These are phyloP conservation scores for Phataginus tricuspis DNA, from an alignment of 2,797 vertebrate genomes.

Conservation along the genomic window DNA sequence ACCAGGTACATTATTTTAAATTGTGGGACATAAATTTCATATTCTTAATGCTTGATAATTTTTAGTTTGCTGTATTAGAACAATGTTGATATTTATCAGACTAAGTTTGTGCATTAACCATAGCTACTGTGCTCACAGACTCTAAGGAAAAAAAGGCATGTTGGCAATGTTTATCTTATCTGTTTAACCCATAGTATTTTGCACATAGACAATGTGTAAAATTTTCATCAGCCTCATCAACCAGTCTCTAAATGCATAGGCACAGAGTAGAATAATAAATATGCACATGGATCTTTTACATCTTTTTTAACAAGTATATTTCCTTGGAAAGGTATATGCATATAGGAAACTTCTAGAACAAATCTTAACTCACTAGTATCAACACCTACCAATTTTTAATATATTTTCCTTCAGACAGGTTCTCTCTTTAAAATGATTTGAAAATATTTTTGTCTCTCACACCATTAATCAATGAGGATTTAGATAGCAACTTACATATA, in stretches of 20 bases:
- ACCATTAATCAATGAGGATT: not conserved
- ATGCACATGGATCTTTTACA: not conserved
- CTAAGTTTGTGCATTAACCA: not conserved
- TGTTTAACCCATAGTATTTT: not conserved
- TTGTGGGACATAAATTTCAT: not conserved
- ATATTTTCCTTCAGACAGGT: not conserved
- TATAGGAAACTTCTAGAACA: not conserved
- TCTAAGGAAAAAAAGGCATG: not conserved
- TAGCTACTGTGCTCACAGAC: not conserved
- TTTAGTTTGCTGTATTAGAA: not conserved
- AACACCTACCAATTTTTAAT: not conserved
- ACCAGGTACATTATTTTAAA: not conserved
- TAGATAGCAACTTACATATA: not conserved
- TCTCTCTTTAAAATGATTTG: constrained; percentile 19
- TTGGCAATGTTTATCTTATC: not conserved
- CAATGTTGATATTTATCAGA: not conserved
- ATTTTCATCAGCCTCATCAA: not conserved
- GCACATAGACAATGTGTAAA: not conserved
- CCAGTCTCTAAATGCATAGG: not conserved
- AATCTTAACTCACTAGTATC: not conserved
- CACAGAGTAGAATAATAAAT: not conserved
- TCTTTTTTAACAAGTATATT: not conserved
- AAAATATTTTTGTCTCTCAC: not conserved
- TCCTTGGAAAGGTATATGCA: not conserved
- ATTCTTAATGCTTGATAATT: not conserved